Evolutionary conservation across 2,888 invertebrate genomes (phyloP), one percentile per base, ranked within the genome.

Genomic region (Eupeodes latifasciatus): DNA sequence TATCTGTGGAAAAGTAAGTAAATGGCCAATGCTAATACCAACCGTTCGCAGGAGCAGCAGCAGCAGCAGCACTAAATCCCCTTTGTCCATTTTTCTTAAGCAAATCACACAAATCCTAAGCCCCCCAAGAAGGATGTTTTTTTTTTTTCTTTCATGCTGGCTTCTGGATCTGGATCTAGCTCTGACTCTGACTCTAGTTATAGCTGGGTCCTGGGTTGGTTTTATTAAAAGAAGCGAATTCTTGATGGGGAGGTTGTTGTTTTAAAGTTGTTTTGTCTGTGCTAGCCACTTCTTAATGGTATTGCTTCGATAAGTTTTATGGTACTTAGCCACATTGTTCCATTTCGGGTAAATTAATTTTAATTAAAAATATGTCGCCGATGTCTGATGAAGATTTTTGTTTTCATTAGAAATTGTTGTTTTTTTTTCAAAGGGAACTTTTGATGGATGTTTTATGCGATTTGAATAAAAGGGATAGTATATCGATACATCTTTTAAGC

Each of bases 61-160:
- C 12, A 10, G 47, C 12, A 47, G 59, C 72, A 72, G 83, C 67
- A 74, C 69, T 36, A 88, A 84, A 77, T 88, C 81, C 77, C 87
- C 53, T 88, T 88, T 84, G 81, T 84, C 81, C 84, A 88, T 88
- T 88, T 88, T 88, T 88, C 88, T 88, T 88, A 85, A 84, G 81
- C 88, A 88, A 88, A 88, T 88, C 88, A 88, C 81, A 64, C 81
- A 84, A 85, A 88, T 85, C 84, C 84, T 81, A 53, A 78, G 55
- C 49, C 66, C 40, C 40, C 67, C 40, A 64, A 74, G 84, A 78
- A 57, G 84, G 77, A 78, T 84, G 81, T 75, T 64, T 75, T 59
- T 87, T 83, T 69, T 87, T 82, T 80, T 75, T 72, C 27, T 19
- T 44, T 40, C 36, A 40, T 40, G 16, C 49, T 14, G 36, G 9